Evolutionary conservation across 2,113 vertebrate species (phyloP), one percentile per base, ranked within the genome.

Genomic region (Tylochromis polylepis): DNA sequence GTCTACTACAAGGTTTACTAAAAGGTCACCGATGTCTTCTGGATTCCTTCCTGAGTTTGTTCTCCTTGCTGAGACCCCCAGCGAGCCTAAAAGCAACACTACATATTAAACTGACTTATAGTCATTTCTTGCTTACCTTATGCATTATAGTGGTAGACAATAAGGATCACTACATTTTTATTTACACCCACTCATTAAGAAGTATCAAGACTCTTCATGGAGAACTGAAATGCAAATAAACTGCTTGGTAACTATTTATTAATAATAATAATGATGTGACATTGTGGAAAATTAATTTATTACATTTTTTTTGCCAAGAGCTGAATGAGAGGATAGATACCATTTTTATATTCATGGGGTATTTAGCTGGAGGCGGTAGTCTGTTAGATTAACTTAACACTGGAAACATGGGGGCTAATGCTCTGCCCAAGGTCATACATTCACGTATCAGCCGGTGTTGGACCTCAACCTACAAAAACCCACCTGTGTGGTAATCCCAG

Each of bases 11-110:
- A 51, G 29, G 24, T 77, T 38, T 38, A n/a, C 29, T 10, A 60
- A 60, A n/a, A 51, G 38, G 80, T 83, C 31, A 27, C 29, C 46
- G 14, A 34, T 59, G 38, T 85, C 20, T 67, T 43, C 65, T 34
- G 8, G 8, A 55, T 65, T n/a, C 0, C 31, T 34, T 34, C 31
- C 31, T 34, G 31, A 34, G 1, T n/a, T 77, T 46, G 6, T 4
- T 84, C 11, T 78, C 5, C 8, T 53, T 41, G 59, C 15, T 46
- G 14, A 27, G 70, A 86, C 62, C 85, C 55, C 51, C 15, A 51
- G 43, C 60, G 31, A 31, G 29, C 27, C 27, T 53, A 34, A 53
- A 31, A 51, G 72, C 27, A 77, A 31, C 4, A 1, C 27, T 77
- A 31, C 41, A 31, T 77, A 77, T 51, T 51, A 75, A 75, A 51